Evolutionary conservation across 2,888 invertebrate species (phyloP), one percentile per base, ranked within the genome.

Genomic region (Pocota personata): DNA sequence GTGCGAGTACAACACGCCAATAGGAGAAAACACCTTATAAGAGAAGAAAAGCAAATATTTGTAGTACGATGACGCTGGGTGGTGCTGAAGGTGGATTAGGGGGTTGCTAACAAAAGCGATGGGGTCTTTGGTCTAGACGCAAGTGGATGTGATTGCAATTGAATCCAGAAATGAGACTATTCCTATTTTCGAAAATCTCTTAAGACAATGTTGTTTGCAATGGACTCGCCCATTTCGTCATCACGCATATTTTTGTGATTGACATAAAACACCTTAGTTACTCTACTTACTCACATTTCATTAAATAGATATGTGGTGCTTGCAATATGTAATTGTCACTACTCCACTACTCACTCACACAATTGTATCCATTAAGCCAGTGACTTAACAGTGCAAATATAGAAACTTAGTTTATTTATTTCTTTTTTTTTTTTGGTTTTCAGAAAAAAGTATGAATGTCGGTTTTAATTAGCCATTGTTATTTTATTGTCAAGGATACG

Each of bases 41-140:
- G 19, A 30, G 30, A 8, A 27, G 24, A 50, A 19, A 55, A 35
- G 8, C 8, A 35, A 66, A 71, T 12, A 37, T 77, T 77, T 64
- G 43, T 77, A 52, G 67, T 62, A 67, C 72, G 67, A 83, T 73
- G 72, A 72, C 72, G 78, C 72, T 52, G 57, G 71, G 67, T 71
- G 58, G 57, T 71, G 40, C 48, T 50, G 10, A 3, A 0, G n/a
- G 0, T 21, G 2, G 21, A 37, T 27, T 8, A 14, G 37, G 46
- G 67, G 76, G 48, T 58, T 48, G 67, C 27, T 46, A 48, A 71
- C 16, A 58, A n/a, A 52, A 52, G 14, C 40, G 27, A 48, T 67
- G 48, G 27, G 37, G 67, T 66, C 48, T 67, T 76, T 67, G 58
- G 76, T 76, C 76, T 76, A 76, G 76, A 76, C 76, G 57, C 58